Base-by-base conservation (phyloP, 1,140 invertebrate species). In the Bursaphelenchus mucronatus region DNA sequence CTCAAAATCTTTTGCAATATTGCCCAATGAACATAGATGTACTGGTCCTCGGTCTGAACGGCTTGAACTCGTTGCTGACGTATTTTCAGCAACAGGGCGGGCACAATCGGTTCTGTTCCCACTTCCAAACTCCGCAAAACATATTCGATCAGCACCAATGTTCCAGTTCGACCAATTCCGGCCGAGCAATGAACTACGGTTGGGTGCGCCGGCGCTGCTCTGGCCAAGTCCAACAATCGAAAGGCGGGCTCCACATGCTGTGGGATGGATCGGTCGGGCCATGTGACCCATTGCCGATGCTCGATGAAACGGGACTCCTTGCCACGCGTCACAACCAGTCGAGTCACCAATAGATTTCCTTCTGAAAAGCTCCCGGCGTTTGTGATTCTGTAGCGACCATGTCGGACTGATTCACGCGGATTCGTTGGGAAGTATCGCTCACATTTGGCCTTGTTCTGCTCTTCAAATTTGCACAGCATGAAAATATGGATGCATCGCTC, bases 401-500 rank as follows among this genome's bases (percentile, higher is more conserved):
- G 51, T 11, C 17, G 47, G 17, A 67, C 10, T 3, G 45, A 30
- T 17, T 65, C 64, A 10, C 63, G 62, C 3, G 41, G 66, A 11
- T 15, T 53, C 7, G n/a, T 55, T 41, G 64, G 64, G 63, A 63
- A 66, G 50, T 66, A 66, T 56, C 67, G 64, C 30, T 19, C 17
- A n/a, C 64, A 66, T 43, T 66, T 66, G 6, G 8, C 11, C 40
- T 61, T 58, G n/a, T 45, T 45, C 45, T 66, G 15, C 39, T 65
- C 63, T n/a, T 67, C 61, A 13, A 17, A 64, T 17, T 69, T 57
- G 51, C 67, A 69, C 15, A 69, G 69, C 90, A 92, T 92, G 0
- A 95, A 89, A 52, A 96, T 88, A 65, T 89, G 88, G 58, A 88
- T 86, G 6, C 85, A 82, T 55, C 85, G 85, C 69, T 87, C 85